Evolutionary conservation across 2,797 vertebrate genomes (phyloP).

Genomic region (Pseudochaenichthys georgianus): DNA sequence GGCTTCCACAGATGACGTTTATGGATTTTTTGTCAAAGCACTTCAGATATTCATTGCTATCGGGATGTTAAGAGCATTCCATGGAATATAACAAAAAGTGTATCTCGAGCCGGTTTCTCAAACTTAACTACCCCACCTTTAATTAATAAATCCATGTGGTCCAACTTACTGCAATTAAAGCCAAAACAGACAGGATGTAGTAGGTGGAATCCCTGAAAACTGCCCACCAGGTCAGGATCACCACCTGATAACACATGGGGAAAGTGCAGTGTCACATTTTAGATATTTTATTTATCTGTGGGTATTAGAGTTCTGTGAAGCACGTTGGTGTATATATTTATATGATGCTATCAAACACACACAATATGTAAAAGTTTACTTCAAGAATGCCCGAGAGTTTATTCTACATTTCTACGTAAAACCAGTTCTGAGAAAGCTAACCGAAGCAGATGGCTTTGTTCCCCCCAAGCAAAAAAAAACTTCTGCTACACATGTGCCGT

Average conservation of each 20-base stretch:
- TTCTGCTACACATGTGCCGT: slow-evolving; percentile 43
- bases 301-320: background rate
- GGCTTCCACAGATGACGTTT: too few species aligned
- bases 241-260: slow-evolving; percentile 85
- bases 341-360: background rate
- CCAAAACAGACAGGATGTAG: slow-evolving; percentile 92
- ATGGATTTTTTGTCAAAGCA: too few species aligned
- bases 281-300: background rate
- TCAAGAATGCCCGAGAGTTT: slow-evolving; percentile 6
- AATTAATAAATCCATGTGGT: background rate
- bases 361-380: background rate
- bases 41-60: too few species aligned
- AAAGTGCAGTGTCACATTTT: background rate
- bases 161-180: slow-evolving; percentile 94
- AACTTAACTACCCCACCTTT: too few species aligned
- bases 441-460: slow-evolving; percentile 53
- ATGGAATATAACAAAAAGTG: too few species aligned
- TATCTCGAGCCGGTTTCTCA: too few species aligned
- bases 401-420: slow-evolving; percentile 29
- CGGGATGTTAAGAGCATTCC: too few species aligned
- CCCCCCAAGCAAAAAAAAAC: slow-evolving; percentile 37
- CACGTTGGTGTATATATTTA: background rate
- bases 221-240: slow-evolving; percentile 94
- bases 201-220: slow-evolving; percentile 96
- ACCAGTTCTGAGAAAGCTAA: slow-evolving; percentile 31